Base-by-base conservation (phyloP, 2,797 vertebrate genomes). In the Tinamus major region DNA sequence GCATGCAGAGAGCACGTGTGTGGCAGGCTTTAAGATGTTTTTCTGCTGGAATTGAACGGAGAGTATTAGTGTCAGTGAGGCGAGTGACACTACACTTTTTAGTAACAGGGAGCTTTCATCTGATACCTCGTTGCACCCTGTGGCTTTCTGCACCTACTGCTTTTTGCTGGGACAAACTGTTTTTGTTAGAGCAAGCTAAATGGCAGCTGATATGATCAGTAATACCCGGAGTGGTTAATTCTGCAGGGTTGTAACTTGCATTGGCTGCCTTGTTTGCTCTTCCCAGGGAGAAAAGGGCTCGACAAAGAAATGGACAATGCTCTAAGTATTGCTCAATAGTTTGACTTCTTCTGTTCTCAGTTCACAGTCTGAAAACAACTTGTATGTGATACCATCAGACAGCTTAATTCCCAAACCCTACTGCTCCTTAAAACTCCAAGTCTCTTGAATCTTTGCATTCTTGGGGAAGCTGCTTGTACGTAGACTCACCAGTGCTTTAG, bases 181-280 rank as follows among this genome's bases (percentile, higher is more conserved):
- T 72, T 67, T 61, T 46, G 88, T 62, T 62, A 11, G 64, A 82
- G 63, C 10, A 16, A 42, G 59, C 42, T 93, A 94, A 95, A 64
- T 92, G 95, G 77, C 95, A 95, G 92, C 58, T 68, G 94, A 91
- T 89, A 31, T 2, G 21, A 87, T 87, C 86, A 42, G 87, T 23
- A 51, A 20, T 11, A 27, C 85, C 31, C 0, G 1, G 35, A 80
- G 65, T 2, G 1, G 51, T 72, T 72, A 58, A 59, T 27, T 89
- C 93, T 85, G 67, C 71, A 76, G 71, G 79, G 91, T 62, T 91
- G 63, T 42, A 46, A 55, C 62, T 37, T 70, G 62, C 51, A 18
- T 58, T 65, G 67, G 65, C 65, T 62, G 42, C 77, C 70, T 86
- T 96, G 95, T 97, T 97, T 97, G 95, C 82, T 97, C 95, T 97